These are phyloP conservation scores for Lynx canadensis DNA, from an alignment of 2,113 vertebrate species.

Conservation along the genomic window DNA sequence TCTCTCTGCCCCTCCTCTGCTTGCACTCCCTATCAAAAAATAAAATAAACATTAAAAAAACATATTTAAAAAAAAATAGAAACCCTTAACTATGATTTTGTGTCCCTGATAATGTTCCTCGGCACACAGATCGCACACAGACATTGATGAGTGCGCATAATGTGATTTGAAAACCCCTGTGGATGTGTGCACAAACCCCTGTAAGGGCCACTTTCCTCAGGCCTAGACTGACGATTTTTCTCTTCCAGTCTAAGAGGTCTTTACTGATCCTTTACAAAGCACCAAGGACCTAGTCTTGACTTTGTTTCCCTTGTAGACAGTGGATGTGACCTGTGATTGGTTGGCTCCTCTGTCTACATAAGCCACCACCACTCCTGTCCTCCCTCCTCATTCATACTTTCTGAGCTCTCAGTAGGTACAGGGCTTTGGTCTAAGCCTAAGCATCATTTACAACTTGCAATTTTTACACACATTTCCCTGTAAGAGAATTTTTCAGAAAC, in stretches of 20 bases:
- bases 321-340: not conserved
- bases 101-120: not conserved
- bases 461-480: not conserved
- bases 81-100: not conserved
- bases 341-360: not conserved
- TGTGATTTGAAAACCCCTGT: not conserved
- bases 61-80: too few relatives aligned
- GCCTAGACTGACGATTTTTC: not conserved
- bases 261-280: not conserved
- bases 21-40: too few relatives aligned
- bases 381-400: not conserved
- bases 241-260: not conserved
- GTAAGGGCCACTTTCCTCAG: not conserved
- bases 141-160: fast-evolving
- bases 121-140: not conserved
- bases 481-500: not conserved
- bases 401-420: not conserved
- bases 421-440: not conserved
- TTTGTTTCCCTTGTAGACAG: not conserved
- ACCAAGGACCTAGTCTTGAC: not conserved
- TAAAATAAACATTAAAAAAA: too few relatives aligned
- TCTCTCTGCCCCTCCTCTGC: too few relatives aligned
- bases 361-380: not conserved
- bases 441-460: not conserved
- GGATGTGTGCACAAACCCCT: not conserved